phyloP scores from a whole-genome alignment of 2,113 vertebrate species.

The Sclerurus mexicanus region DNA sequence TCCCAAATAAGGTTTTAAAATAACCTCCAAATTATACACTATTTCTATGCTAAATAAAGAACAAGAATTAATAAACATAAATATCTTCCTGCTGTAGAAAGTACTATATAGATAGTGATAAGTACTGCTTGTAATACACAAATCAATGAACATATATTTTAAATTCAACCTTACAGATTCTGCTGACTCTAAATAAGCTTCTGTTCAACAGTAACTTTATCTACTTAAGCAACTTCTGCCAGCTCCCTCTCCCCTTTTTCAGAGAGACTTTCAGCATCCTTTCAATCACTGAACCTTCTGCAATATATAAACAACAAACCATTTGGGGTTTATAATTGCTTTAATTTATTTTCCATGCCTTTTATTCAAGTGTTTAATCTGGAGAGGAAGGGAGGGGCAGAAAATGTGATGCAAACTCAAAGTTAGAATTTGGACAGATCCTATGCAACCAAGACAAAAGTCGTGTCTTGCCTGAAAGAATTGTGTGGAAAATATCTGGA shows the following conservation, averaged over 20 bases:
- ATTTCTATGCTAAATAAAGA: neutral
- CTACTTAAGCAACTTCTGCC: neutral
- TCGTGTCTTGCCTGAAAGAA: neutral
- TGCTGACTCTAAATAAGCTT: neutral
- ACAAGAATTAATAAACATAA: constrained; percentile 17
- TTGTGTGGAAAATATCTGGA: neutral
- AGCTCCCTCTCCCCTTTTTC: neutral
- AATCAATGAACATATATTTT: neutral
- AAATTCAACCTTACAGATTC: neutral
- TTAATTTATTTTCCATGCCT: neutral
- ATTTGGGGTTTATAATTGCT: neutral
- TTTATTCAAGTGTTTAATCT: neutral
- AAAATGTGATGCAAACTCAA: neutral
- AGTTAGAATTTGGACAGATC: neutral
- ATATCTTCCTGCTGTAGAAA: neutral
- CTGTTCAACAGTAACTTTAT: neutral
- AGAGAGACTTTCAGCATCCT: neutral
- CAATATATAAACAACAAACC: neutral
- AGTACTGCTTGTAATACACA: neutral
- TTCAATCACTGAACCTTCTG: neutral
- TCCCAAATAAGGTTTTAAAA: neutral
- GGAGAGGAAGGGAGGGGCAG: neutral
- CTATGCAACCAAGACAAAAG: neutral
- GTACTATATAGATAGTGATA: neutral
- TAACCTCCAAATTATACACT: neutral